Base-by-base conservation (phyloP, 2,888 invertebrate species). In the Opisthograptis luteolata region DNA sequence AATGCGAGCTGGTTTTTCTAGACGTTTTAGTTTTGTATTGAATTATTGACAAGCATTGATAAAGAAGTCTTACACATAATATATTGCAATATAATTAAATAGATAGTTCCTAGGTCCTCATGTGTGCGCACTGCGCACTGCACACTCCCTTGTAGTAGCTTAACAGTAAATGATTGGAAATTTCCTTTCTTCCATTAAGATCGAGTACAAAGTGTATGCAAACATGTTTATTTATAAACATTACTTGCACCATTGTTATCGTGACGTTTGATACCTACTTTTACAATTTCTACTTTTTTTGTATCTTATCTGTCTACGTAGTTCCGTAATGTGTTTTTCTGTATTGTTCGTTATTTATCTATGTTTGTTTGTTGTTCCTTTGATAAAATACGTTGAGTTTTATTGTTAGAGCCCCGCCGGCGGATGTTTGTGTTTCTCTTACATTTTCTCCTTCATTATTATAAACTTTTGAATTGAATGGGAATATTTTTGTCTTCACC, bases 121-220 rank as follows among this genome's bases (percentile, higher is more conserved):
- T 9, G n/a, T 14, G 39, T 6, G 6, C 6, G 7, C 9, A 19
- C 7, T 32, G n/a, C n/a, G n/a, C n/a, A n/a, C n/a, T n/a, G n/a
- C n/a, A n/a, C n/a, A n/a, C 27, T 46, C n/a, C 1, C 24, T 45
- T 6, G 0, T 40, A 27, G 27, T 37, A 27, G 46, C 24, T 14
- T 45, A 31, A 17, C n/a, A 19, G 4, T 30, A 30, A 46, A 41
- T 17, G 13, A 36, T 50, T 7, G 46, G 34, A 50, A 45, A 34
- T 46, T 52, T 56, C 52, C 48, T 48, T 39, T 35, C 34, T 10
- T 36, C 12, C 43, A 28, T 45, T 37, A 45, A 41, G 48, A 54
- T 48, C 8, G 19, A 30, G 43, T 31, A 15, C 39, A 35, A 22
- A 31, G 17, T 9, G 8, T n/a, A 13, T 36, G 41, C 41, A 41